A percentile compares a stretch with the other conserved stretches of the same genome.
phyloP scores from a whole-genome alignment of 1,140 invertebrate species.

The Microvelia longipes region DNA sequence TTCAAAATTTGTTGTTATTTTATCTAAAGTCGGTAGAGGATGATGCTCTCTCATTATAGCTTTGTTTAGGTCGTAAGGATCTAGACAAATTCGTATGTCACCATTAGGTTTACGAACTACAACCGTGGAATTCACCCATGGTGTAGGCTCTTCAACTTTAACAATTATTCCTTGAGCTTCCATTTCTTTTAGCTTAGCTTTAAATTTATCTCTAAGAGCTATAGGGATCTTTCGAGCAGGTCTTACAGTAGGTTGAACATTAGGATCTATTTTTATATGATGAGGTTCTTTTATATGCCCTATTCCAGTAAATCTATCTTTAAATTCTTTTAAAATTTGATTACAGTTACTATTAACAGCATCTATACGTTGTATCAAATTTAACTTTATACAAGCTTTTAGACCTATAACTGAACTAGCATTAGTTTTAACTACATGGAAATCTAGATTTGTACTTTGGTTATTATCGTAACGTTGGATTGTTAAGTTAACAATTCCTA shows the following conservation, averaged over 20 bases:
- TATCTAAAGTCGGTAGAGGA: slow-evolving; percentile 18
- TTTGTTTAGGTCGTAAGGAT: slow-evolving; percentile 25
- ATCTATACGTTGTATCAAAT: not conserved
- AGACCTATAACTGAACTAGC: not conserved
- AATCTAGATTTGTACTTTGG: not conserved
- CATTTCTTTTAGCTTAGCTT: slow-evolving; percentile 21
- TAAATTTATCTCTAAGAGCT: slow-evolving; percentile 5
- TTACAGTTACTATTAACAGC: not conserved
- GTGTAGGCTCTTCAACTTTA: slow-evolving; percentile 25
- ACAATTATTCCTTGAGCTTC: slow-evolving; percentile 16
- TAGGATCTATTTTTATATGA: not conserved
- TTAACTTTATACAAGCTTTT: not conserved
- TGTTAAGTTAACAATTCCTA: not conserved
- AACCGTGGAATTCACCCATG: slow-evolving; percentile 21
- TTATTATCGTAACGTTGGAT: not conserved
- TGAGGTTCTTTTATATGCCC: not conserved
- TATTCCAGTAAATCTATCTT: not conserved
- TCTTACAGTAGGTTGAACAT: not conserved
- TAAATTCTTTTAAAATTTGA: not conserved
- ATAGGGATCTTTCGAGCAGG: not conserved
- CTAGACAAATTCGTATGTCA: slow-evolving; percentile 24
- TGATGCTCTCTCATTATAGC: slow-evolving; percentile 19
- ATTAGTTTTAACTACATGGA: not conserved
- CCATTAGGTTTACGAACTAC: slow-evolving; percentile 14
- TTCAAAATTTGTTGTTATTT: slow-evolving; percentile 10